phyloP scores from a whole-genome alignment of 2,113 vertebrate species.

The Nothobranchius furzeri region DNA sequence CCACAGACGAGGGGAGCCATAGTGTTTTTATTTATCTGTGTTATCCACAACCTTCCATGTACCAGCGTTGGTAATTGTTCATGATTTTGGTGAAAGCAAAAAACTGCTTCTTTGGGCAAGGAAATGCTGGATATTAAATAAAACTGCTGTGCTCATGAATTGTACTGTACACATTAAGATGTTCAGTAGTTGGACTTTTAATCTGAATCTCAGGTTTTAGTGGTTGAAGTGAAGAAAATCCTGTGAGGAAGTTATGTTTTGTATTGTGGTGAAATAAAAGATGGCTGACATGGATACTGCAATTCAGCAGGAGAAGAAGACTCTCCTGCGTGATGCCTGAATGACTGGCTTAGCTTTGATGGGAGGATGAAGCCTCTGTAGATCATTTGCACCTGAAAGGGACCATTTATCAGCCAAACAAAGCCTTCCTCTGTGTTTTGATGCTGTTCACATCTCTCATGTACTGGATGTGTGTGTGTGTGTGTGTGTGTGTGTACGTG shows the following conservation, averaged over 20 bases:
- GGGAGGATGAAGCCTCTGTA: conserved; percentile 16
- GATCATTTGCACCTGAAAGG: conserved; percentile 69
- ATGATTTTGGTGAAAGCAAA: background rate
- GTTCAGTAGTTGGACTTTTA: too few relatives aligned
- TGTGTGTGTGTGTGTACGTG: conserved; percentile 10
- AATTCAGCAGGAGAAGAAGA: background rate
- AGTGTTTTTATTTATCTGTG: too few relatives aligned
- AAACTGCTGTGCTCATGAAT: too few relatives aligned
- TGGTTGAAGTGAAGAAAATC: background rate
- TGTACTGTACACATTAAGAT: too few relatives aligned
- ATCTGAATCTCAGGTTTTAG: background rate
- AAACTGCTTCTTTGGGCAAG: background rate
- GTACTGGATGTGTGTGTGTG: background rate
- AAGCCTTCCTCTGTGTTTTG: conserved; percentile 27
- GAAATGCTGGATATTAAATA: background rate
- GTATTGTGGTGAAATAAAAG: background rate
- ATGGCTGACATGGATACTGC: conserved; percentile 7
- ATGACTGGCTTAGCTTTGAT: conserved; percentile 61
- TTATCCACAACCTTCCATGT: background rate
- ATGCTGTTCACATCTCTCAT: conserved; percentile 11
- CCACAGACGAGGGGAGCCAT: background rate
- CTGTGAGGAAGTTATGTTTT: background rate
- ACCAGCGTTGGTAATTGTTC: background rate
- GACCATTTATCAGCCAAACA: conserved; percentile 60
- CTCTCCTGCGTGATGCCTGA: background rate